Percentiles rank a stretch among this genome's conserved stretches.
Conservation (phyloP, 2,113 vertebrate species). For the Crotalus viridis region DNA sequence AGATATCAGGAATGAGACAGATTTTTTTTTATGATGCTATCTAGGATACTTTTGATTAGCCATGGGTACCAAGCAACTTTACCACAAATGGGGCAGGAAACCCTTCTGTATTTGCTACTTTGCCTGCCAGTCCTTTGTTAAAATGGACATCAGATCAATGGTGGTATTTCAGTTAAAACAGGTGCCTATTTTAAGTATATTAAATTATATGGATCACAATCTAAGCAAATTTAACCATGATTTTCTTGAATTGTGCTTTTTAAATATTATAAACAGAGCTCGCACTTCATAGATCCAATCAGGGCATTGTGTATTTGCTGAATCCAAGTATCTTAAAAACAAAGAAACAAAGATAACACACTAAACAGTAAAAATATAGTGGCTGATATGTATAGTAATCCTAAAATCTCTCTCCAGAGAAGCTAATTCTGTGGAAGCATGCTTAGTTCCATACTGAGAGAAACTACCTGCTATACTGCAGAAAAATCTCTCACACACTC, state of each 20-base stretch:
- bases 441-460: not conserved
- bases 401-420: not conserved
- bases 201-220: not conserved
- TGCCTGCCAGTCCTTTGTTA: not conserved
- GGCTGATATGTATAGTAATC: not conserved
- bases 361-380: not conserved
- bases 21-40: not conserved
- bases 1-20: not conserved
- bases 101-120: not conserved
- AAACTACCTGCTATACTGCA: not conserved
- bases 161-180: slow-evolving; percentile 33
- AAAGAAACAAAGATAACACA: not conserved
- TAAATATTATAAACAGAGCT: not conserved
- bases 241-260: not conserved
- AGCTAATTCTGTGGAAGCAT: not conserved
- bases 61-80: not conserved
- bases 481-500: not conserved
- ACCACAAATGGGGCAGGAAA: not conserved
- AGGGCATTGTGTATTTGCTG: not conserved
- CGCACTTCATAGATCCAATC: not conserved
- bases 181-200: slow-evolving; percentile 21
- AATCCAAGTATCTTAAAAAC: not conserved
- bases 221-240: not conserved
- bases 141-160: not conserved
- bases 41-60: not conserved